phyloP scores from a whole-genome alignment of 2,113 vertebrate species.

The Periophthalmus modestus region DNA sequence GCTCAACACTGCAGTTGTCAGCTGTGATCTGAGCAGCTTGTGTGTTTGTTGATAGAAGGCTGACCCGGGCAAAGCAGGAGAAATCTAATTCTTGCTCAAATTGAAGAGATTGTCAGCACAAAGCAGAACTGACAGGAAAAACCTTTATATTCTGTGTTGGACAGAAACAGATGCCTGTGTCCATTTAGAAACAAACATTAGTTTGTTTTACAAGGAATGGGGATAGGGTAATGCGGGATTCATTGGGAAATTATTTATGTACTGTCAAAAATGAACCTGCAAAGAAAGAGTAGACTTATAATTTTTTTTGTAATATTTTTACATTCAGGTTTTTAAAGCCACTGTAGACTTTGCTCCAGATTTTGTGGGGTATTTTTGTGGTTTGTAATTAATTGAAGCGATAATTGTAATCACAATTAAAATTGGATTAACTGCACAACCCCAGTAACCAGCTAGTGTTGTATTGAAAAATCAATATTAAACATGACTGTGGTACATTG shows the following conservation, averaged over 20 bases:
- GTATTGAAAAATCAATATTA: too few species aligned
- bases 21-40: slow-evolving; percentile 29
- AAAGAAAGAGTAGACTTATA: too few species aligned
- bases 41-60: slow-evolving; percentile 54
- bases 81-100: slow-evolving; percentile 63
- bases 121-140: slow-evolving; percentile 57
- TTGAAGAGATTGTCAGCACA: slow-evolving; percentile 54
- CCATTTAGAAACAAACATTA: slow-evolving; percentile 28
- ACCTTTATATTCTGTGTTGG: slow-evolving; percentile 40
- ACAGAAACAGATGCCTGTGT: slow-evolving; percentile 22
- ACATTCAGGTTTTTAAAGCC: too few species aligned
- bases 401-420: too few species aligned
- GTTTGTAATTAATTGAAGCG: too few species aligned
- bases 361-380: too few species aligned
- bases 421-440: too few species aligned
- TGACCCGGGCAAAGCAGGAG: slow-evolving; percentile 41
- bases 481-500: too few species aligned
- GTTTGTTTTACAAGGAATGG: background rate
- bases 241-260: too few species aligned
- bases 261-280: background rate
- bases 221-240: background rate
- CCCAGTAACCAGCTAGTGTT: too few species aligned
- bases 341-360: too few species aligned
- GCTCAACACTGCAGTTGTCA: slow-evolving; percentile 56
- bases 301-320: too few species aligned